A percentile compares a stretch with the other conserved stretches of the same genome.
Evolutionary conservation across 2,888 invertebrate species (phyloP).

Genomic region (Volucella bombylans): DNA sequence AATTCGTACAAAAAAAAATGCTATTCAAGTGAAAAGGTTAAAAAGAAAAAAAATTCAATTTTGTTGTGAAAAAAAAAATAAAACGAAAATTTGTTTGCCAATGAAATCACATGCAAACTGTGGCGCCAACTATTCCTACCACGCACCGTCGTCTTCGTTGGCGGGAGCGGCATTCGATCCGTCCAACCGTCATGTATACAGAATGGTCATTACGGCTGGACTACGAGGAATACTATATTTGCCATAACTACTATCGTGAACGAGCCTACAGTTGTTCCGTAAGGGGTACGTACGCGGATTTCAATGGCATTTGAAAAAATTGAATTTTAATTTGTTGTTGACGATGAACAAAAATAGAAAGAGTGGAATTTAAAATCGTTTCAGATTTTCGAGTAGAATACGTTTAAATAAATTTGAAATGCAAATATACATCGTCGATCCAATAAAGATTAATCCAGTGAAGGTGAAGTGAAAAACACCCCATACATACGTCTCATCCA

Average conservation of each 20-base stretch:
- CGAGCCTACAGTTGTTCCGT: slow-evolving; percentile 18
- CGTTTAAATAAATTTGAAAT: no score
- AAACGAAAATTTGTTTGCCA: slow-evolving; percentile 42
- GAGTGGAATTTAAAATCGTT: slow-evolving; percentile 21
- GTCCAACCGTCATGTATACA: slow-evolving; percentile 49
- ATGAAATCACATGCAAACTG: slow-evolving; percentile 57
- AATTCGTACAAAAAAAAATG: not conserved
- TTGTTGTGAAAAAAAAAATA: slow-evolving; percentile 24
- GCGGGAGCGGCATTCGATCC: slow-evolving; percentile 20
- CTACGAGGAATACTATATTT: slow-evolving; percentile 39
- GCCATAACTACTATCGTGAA: slow-evolving; percentile 56
- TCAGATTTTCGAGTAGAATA: slow-evolving; percentile 3
- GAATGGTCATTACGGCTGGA: slow-evolving; percentile 57
- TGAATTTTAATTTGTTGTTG: not conserved
- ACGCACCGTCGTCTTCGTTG: slow-evolving; percentile 13
- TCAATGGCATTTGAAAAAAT: slow-evolving; percentile 17
- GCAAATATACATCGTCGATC: no score
- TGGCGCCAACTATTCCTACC: slow-evolving; percentile 58
- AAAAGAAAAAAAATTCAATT: not conserved
- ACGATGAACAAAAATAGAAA: not conserved
- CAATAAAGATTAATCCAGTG: no score
- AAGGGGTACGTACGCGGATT: slow-evolving; percentile 34
- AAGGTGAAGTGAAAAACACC: no score
- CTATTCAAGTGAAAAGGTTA: slow-evolving; percentile 16
- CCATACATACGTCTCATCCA: no score